Evolutionary conservation across 2,888 invertebrate species (phyloP).

Genomic region (Sinhomidia bicolor): DNA sequence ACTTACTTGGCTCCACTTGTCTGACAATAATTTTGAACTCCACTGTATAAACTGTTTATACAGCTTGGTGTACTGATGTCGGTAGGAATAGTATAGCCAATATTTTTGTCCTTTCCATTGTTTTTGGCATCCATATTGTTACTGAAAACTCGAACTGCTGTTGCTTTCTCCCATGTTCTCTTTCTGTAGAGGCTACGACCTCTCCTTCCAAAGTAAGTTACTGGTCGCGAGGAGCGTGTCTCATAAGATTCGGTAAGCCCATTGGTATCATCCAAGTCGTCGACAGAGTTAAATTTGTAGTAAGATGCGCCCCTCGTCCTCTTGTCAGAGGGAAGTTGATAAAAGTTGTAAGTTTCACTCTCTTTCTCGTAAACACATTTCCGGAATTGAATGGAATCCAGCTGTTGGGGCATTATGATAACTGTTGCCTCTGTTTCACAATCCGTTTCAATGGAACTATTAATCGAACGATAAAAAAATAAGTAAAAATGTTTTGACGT

Average conservation of each 20-base stretch:
- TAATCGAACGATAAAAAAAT: too few species aligned
- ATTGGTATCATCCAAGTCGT: neutral
- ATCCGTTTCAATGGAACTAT: neutral
- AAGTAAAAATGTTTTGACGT: too few species aligned
- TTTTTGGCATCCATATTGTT: neutral
- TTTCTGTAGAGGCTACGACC: neutral
- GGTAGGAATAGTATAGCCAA: neutral
- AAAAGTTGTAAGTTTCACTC: neutral
- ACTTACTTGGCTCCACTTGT: neutral
- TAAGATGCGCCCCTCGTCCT: neutral
- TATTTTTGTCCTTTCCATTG: neutral
- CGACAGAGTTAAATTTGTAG: slow-evolving; percentile 20
- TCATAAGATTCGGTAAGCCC: neutral
- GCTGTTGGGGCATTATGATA: slow-evolving; percentile 21
- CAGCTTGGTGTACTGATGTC: neutral
- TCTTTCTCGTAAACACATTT: too few species aligned
- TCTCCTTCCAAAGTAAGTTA: neutral
- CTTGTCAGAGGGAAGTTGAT: neutral
- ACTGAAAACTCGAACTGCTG: neutral
- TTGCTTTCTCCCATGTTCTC: neutral
- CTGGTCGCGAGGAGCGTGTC: neutral
- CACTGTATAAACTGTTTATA: too few species aligned
- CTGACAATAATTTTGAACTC: too few species aligned
- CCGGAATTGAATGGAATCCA: too few species aligned
- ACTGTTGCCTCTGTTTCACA: slow-evolving; percentile 28